Conservation (phyloP, 2,113 vertebrate species). For the Rousettus leschenaultii region DNA sequence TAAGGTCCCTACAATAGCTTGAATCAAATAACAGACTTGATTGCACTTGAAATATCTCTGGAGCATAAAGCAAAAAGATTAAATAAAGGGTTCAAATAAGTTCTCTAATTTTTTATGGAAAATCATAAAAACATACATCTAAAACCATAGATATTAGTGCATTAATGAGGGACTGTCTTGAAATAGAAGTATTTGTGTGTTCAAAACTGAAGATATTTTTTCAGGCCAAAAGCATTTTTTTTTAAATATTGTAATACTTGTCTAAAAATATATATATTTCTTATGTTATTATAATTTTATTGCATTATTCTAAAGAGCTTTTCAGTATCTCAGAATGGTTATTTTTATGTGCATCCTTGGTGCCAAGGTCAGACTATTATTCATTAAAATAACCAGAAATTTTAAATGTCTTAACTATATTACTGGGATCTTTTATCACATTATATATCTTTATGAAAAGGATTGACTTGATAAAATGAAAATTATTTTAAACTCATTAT, state of each 20-base stretch:
- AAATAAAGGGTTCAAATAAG: constrained; percentile 72
- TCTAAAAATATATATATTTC: constrained; percentile 34
- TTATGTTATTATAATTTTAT: constrained; percentile 34
- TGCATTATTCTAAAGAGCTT: constrained; percentile 50
- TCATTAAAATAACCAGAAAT: constrained; percentile 57
- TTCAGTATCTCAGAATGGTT: constrained; percentile 44
- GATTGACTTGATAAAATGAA: constrained; percentile 43
- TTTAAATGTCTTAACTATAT: constrained; percentile 58
- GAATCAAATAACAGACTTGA: constrained; percentile 54
- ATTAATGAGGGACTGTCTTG: constrained; percentile 67
- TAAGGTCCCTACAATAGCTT: background rate
- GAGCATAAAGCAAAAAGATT: constrained; percentile 57
- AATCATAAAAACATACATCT: background rate
- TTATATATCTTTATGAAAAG: constrained; percentile 60
- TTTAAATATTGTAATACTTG: constrained; percentile 45
- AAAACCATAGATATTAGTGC: constrained; percentile 41
- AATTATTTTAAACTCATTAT: constrained; percentile 34
- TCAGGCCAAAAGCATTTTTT: constrained; percentile 43
- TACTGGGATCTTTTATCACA: constrained; percentile 25
- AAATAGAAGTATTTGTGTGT: constrained; percentile 52
- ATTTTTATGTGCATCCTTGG: constrained; percentile 56
- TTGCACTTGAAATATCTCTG: constrained; percentile 68
- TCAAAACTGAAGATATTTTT: constrained; percentile 48
- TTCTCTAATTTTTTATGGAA: constrained; percentile 60
- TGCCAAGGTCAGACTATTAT: constrained; percentile 38